These are phyloP conservation scores for Acanthosepion lycidas DNA, from an alignment of 2,888 invertebrate species.

Conservation along the genomic window DNA sequence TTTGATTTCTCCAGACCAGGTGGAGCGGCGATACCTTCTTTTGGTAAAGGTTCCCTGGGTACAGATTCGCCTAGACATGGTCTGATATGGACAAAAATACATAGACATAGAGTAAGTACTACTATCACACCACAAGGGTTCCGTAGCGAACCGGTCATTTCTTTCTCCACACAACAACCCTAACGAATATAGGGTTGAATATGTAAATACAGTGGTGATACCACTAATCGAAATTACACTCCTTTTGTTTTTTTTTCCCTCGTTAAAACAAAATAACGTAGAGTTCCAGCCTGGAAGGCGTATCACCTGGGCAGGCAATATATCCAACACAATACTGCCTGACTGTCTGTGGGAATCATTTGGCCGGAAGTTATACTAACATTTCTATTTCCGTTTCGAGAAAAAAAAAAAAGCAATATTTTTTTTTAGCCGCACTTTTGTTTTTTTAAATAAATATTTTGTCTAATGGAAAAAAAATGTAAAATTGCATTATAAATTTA, in stretches of 20 bases:
- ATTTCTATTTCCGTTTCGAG: not conserved
- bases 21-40: constrained; percentile 11
- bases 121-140: not conserved
- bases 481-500: too few species aligned
- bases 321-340: too few species aligned
- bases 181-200: not conserved
- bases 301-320: not conserved
- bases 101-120: not conserved
- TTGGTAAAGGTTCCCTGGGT: constrained; percentile 13
- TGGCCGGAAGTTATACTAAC: not conserved
- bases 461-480: too few species aligned
- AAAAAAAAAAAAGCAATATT: not conserved
- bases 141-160: not conserved
- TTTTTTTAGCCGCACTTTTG: not conserved
- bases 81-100: not conserved
- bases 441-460: too few species aligned
- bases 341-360: not conserved
- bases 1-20: not conserved
- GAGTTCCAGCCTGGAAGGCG: not conserved
- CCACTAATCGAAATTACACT: not conserved
- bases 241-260: too few species aligned
- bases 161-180: not conserved
- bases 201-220: not conserved
- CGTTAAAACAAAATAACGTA: not conserved
- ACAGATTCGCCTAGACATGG: not conserved